Conservation (phyloP, 2,888 invertebrate species). For the Caenorhabditis zanzibari region DNA sequence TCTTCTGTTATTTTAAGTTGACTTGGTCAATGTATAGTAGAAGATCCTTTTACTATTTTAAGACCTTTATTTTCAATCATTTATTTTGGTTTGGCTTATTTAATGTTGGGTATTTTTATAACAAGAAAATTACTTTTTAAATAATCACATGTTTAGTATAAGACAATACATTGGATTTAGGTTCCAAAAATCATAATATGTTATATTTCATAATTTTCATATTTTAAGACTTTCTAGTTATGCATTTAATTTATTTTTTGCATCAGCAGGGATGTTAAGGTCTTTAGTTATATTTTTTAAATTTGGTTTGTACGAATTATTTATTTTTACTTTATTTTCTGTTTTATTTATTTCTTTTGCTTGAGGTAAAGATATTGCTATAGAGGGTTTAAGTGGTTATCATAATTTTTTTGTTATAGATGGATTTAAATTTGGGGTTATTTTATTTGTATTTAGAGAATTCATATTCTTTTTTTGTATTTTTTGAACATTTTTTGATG, state of each 20-base stretch:
- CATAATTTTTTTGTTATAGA: slow-evolving; percentile 81
- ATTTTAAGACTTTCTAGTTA: slow-evolving; percentile 78
- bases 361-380: slow-evolving; percentile 78
- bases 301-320: slow-evolving; percentile 72
- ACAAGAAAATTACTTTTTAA: slow-evolving; percentile 70
- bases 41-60: slow-evolving; percentile 73
- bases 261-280: slow-evolving; percentile 58
- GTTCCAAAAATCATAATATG: slow-evolving; percentile 71
- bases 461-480: slow-evolving; percentile 87
- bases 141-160: slow-evolving; percentile 72
- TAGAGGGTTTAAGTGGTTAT: slow-evolving; percentile 78
- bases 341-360: slow-evolving; percentile 76
- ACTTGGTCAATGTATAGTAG: slow-evolving; percentile 74
- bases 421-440: slow-evolving; percentile 86
- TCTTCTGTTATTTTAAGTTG: slow-evolving; percentile 72
- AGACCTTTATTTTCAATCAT: slow-evolving; percentile 74
- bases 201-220: slow-evolving; percentile 80
- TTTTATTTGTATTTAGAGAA: slow-evolving; percentile 89
- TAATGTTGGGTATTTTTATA: slow-evolving; percentile 71
- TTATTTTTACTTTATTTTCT: slow-evolving; percentile 74
- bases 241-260: slow-evolving; percentile 77
- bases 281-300: slow-evolving; percentile 79
- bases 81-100: slow-evolving; percentile 73
- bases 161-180: slow-evolving; percentile 76
- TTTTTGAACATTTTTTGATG: slow-evolving; percentile 86